Percentiles rank a stretch among this genome's conserved stretches.
These are phyloP conservation scores for Nothobranchius furzeri DNA, from an alignment of 2,113 vertebrate species.

Conservation along the genomic window DNA sequence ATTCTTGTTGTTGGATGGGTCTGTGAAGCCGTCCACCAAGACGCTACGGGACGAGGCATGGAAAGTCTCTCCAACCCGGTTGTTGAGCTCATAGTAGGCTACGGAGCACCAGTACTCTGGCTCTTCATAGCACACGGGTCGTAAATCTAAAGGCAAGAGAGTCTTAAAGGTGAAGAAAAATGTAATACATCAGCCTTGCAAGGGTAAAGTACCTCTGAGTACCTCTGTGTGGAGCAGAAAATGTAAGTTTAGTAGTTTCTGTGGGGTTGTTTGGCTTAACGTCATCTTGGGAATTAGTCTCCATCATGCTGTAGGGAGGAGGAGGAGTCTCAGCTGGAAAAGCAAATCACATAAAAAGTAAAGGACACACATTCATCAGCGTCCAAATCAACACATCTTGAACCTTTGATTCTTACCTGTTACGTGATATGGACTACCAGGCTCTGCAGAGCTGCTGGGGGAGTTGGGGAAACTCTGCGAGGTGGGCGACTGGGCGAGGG, in stretches of 20 bases:
- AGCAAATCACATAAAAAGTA: neutral
- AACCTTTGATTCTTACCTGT: constrained; percentile 76
- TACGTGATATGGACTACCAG: constrained; percentile 89
- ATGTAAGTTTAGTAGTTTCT: constrained; percentile 79
- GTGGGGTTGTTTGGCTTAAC: constrained; percentile 81
- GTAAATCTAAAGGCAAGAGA: constrained; percentile 80
- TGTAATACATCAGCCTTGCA: neutral
- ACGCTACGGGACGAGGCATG: constrained; percentile 93
- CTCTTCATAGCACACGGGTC: constrained; percentile 97
- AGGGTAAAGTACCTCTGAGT: constrained; percentile 5
- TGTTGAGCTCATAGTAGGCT: constrained; percentile 98
- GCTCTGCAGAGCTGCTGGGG: constrained; percentile 86
- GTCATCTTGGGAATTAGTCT: constrained; percentile 80
- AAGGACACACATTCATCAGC: neutral
- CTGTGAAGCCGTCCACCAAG: constrained; percentile 96
- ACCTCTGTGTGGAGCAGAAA: constrained; percentile 86
- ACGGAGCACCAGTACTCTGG: constrained; percentile 97
- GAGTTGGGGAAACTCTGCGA: constrained; percentile 86
- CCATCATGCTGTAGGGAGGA: constrained; percentile 85
- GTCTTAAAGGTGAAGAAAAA: neutral
- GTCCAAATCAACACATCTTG: neutral
- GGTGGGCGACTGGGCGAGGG: constrained; percentile 84
- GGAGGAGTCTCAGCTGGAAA: constrained; percentile 85
- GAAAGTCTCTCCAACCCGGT: constrained; percentile 94
- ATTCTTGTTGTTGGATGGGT: constrained; percentile 96